A percentile compares a stretch with the other conserved stretches of the same genome.
phyloP scores from a whole-genome alignment of 2,888 invertebrate genomes.

The Itoplectis maculator region DNA sequence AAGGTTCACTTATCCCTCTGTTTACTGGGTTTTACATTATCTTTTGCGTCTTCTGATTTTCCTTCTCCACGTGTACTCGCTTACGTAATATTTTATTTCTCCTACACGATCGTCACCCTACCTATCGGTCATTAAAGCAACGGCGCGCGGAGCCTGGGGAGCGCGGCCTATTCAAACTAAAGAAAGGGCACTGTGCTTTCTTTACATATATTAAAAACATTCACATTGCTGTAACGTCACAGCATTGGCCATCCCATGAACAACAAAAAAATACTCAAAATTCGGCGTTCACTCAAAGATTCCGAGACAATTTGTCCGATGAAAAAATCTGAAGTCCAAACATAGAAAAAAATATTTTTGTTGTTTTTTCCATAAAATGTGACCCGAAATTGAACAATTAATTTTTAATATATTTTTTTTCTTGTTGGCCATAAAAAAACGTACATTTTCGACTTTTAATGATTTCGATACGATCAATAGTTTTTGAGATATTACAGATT shows the following conservation, averaged over 20 bases:
- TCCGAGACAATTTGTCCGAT: constrained; percentile 1
- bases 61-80: neutral
- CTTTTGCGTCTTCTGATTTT: neutral
- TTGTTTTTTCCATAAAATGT: too few species aligned
- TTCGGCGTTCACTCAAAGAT: constrained; percentile 8
- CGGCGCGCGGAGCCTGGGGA: neutral
- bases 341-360: neutral
- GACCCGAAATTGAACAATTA: too few species aligned
- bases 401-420: too few species aligned
- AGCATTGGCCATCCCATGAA: neutral
- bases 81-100: neutral
- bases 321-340: neutral
- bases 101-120: neutral
- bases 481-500: too few species aligned
- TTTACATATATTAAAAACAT: neutral
- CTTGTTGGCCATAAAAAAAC: too few species aligned
- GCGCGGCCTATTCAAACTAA: neutral
- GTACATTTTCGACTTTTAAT: too few species aligned
- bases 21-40: neutral
- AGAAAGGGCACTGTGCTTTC: neutral
- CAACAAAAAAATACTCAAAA: constrained; percentile 11
- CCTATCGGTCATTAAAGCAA: neutral
- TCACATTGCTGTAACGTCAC: neutral
- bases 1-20: neutral
- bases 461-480: too few species aligned